Percentiles rank a stretch among this genome's conserved stretches.
These are phyloP conservation scores for Porites lobata DNA, from an alignment of 92 coral and sea anemone species.

Conservation along the genomic window DNA sequence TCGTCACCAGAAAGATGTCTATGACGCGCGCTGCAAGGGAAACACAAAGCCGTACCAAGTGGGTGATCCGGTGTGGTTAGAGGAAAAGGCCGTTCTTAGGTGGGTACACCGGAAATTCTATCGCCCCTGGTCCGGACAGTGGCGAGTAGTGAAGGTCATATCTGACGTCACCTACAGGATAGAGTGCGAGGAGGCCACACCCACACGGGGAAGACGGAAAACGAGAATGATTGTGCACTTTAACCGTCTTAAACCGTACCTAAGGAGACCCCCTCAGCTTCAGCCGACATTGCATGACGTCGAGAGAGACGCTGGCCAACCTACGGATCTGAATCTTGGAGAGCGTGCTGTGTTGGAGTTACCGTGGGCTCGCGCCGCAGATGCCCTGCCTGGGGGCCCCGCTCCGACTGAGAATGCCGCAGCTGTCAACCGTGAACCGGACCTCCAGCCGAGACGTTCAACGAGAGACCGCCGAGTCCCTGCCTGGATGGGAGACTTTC, in stretches of 20 bases:
- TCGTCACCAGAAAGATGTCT: constrained; percentile 44
- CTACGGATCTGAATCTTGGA: not conserved
- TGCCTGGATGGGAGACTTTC: no score
- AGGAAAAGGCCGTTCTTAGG: constrained; percentile 34
- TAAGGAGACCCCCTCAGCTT: not conserved
- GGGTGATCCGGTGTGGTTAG: constrained; percentile 30
- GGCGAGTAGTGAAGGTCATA: constrained; percentile 42
- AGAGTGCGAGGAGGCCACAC: constrained; percentile 16
- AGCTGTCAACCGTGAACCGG: not conserved
- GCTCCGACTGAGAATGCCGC: constrained; percentile 8
- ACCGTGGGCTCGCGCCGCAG: not conserved
- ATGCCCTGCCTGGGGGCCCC: not conserved
- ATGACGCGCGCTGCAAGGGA: constrained; percentile 34
- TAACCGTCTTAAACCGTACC: no score
- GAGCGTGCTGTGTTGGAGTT: not conserved
- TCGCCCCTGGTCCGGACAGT: constrained; percentile 60
- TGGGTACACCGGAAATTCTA: constrained; percentile 35
- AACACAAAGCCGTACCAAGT: constrained; percentile 21
- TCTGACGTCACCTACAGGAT: constrained; percentile 56
- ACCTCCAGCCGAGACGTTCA: not conserved
- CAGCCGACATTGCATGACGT: constrained; percentile 11
- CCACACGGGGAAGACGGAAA: not conserved
- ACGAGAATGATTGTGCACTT: not conserved
- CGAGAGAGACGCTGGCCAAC: not conserved
- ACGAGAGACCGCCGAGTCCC: not conserved